Evolutionary conservation across 1,140 invertebrate genomes (phyloP).

Genomic region (Trinorchestia longiramus): DNA sequence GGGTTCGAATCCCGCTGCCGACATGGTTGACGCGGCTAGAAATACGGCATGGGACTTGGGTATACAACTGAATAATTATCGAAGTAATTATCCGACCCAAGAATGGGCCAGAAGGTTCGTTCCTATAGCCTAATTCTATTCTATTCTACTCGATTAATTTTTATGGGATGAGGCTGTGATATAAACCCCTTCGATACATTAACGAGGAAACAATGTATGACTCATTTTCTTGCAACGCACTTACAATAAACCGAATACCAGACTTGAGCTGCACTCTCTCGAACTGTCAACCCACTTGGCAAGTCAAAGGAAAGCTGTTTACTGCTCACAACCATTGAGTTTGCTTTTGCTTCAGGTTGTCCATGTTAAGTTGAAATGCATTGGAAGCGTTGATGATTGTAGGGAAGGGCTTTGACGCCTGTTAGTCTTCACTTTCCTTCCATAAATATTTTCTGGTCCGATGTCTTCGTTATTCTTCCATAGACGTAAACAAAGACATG

Average conservation of each 20-base stretch:
- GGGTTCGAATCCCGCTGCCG: too few relatives aligned
- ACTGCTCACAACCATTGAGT: neutral
- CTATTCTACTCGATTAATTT: neutral
- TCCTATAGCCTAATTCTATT: too few relatives aligned
- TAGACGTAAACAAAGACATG: neutral
- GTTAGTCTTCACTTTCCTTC: neutral
- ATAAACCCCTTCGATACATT: neutral
- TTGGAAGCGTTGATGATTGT: neutral
- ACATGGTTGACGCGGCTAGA: too few relatives aligned
- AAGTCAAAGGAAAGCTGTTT: neutral
- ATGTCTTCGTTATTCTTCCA: neutral
- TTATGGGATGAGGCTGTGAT: neutral
- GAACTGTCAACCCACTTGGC: neutral
- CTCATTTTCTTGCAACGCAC: neutral
- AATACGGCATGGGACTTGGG: too few relatives aligned
- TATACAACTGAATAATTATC: too few relatives aligned
- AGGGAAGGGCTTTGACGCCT: neutral
- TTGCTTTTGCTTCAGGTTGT: neutral
- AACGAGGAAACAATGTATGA: neutral
- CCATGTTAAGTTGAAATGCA: neutral
- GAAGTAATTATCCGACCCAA: too few relatives aligned
- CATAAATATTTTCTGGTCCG: neutral
- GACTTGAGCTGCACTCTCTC: neutral
- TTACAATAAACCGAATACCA: neutral
- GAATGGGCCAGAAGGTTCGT: too few relatives aligned